Conservation (phyloP, 2,888 invertebrate genomes). For the Rhorus exstirpatorius region DNA sequence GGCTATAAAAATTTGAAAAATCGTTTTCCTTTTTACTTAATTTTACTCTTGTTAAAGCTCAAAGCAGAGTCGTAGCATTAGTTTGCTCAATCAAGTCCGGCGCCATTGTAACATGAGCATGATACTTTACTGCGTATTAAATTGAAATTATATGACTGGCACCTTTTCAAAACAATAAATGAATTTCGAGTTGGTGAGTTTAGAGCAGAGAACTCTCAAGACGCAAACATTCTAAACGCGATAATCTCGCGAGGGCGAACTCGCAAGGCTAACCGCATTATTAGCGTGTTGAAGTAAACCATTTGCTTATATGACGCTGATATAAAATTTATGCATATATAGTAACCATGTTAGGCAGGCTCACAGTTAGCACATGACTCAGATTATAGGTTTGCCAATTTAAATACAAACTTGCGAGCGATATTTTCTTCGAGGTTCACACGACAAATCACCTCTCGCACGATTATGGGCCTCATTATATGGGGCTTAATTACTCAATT, state of each 20-base stretch:
- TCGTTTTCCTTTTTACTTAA: no score
- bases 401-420: no score
- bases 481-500: slow-evolving; percentile 22
- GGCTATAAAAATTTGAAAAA: no score
- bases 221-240: slow-evolving; percentile 62
- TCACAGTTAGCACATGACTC: no score
- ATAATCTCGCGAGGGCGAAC: slow-evolving; percentile 55
- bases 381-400: no score
- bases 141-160: neutral
- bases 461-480: neutral
- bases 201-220: slow-evolving; percentile 16
- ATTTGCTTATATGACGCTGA: slow-evolving; percentile 46
- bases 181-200: slow-evolving; percentile 25
- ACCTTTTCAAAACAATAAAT: slow-evolving; percentile 21
- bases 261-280: slow-evolving; percentile 66
- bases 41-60: no score
- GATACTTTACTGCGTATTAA: neutral
- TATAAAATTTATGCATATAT: neutral
- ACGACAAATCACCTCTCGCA: neutral
- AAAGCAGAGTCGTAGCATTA: no score
- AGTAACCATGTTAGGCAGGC: slow-evolving; percentile 7
- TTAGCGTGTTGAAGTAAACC: slow-evolving; percentile 58
- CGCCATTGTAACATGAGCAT: neutral
- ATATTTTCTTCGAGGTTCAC: neutral
- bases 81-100: no score